Base-by-base conservation (phyloP, 2,797 vertebrate species). In the Nothura maculosa region DNA sequence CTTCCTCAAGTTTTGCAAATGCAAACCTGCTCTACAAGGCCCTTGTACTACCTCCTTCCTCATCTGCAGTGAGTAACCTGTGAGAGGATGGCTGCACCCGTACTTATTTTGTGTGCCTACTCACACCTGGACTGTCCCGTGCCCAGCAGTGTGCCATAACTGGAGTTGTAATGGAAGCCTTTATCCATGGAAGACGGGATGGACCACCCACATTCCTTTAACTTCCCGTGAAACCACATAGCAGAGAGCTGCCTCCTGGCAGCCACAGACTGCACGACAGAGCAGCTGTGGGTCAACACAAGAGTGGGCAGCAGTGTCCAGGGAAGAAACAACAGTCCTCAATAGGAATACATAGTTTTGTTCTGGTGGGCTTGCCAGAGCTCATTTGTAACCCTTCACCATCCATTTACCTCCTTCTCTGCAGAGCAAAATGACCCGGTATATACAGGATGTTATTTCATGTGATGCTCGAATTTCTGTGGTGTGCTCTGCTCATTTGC, bases 321-420 rank as follows among this genome's bases (percentile, higher is more conserved):
- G 60, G 30, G 28, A 43, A 82, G 63, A 87, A 66, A 11, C 40
- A 70, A 40, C 30, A 27, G 19, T 43, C 20, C 36, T 68, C 62
- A 58, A n/a, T 19, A 24, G 43, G 16, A 9, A 72, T 34, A 12
- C 10, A 43, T 42, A 18, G n/a, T 10, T 54, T 89, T 8, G 25
- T 61, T 74, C 52, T 38, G 24, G 45, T 68, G 87, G 75, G 28
- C 25, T 8, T 27, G n/a, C 20, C 25, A 47, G 34, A 89, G 18
- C 30, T 55, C 28, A 55, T 20, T 55, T n/a, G 28, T 55, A 72
- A 54, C 20, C 3, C 18, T 10, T 1, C 2, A 28, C 27, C 18
- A 5, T 2, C 0, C 0, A 2, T 27, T 74, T 72, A n/a, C 40
- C 28, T 54, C 50, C 9, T 54, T 54, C 52, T 54, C 52, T n/a